Evolutionary conservation across 2,888 invertebrate genomes (phyloP), one percentile per base, ranked within the genome.

Genomic region (Trichacis sp.): DNA sequence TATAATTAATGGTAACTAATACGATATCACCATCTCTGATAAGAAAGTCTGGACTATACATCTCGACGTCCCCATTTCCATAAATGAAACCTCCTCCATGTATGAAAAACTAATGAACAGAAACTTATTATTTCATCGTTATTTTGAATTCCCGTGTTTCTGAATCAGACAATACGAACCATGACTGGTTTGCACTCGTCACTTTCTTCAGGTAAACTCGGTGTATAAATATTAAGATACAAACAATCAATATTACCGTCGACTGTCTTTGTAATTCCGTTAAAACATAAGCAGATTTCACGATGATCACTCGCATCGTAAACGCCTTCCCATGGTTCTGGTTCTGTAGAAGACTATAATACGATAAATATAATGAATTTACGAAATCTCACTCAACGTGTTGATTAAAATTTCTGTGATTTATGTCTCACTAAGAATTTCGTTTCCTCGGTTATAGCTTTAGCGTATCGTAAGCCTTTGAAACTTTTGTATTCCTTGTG

Each of bases 21-120:
- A 72, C 52, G 3, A 73, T 54, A 17, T 67, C 55, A 24, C 61
- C 49, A 36, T 69, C 64, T 45, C 61, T 65, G 8, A 74, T 36
- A 9, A 74, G 54, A 58, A 64, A 74, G 51, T 74, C 72, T 11
- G 72, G 69, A 8, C 73, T 73, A 62, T 70, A 74, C 9, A 66
- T 17, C 5, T 56, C 20, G 46, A 70, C 68, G 30, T 70, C 47
- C 1, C 69, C 69, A 36, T 30, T 56, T 24, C 70, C 70, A 38
- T 30, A 48, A 5, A 42, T 47, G 51, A 67, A 71, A 30, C 30
- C 30, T 4, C 48, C 19, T 11, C 20, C 14, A 24, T 1, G 15
- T 24, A 24, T 47, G 1, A n/a, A 29, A n/a, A 29, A n/a, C n/a
- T n/a, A n/a, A n/a, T n/a, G n/a, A n/a, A n/a, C n/a, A n/a, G n/a